Evolutionary conservation across 2,797 vertebrate species (phyloP), one percentile per base, ranked within the genome.

Genomic region (Sebastes diaconus): DNA sequence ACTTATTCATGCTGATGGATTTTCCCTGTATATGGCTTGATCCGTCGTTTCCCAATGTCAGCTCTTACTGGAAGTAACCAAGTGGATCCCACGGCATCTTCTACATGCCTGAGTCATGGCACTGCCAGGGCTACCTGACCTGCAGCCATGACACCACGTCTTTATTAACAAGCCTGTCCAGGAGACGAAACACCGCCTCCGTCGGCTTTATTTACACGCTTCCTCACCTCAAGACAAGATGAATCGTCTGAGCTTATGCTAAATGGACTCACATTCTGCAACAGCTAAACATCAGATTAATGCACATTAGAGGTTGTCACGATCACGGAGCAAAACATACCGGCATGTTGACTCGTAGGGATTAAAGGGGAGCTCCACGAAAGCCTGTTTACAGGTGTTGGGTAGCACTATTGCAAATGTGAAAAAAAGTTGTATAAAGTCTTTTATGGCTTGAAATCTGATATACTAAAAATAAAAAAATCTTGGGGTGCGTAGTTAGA

Each of bases 1-100:
- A 96, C 92, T 96, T 95, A 96, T 96, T 96, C 83, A 96, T 95
- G 90, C 92, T 96, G 95, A 96, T 96, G 95, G 94, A 92, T 93
- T 96, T 96, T 95, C 89, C 91, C 92, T 96, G 94, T 95, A 90
- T 74, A 85, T 79, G 63, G 73, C 63, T 75, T 16, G 81, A 78
- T 75, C 79, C 1, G 67, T 77, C 71, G 86, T 89, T 89, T 88
- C 80, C 81, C 82, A 88, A 63, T 85, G 92, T 93, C 92, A 92
- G 91, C 89, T 84, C 75, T 87, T 77, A 78, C 79, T 84, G 74
- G 85, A 88, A 58, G 82, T 72, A 78, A 68, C 71, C 82, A 77
- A 63, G 80, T 66, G 68, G 71, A 39, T 68, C 82, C 76, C 66
- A 73, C 42, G 60, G 68, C 68, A 42, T 8, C 75, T 10, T 0